phyloP scores from a whole-genome alignment of 2,113 vertebrate genomes.

The Chauna torquata region DNA sequence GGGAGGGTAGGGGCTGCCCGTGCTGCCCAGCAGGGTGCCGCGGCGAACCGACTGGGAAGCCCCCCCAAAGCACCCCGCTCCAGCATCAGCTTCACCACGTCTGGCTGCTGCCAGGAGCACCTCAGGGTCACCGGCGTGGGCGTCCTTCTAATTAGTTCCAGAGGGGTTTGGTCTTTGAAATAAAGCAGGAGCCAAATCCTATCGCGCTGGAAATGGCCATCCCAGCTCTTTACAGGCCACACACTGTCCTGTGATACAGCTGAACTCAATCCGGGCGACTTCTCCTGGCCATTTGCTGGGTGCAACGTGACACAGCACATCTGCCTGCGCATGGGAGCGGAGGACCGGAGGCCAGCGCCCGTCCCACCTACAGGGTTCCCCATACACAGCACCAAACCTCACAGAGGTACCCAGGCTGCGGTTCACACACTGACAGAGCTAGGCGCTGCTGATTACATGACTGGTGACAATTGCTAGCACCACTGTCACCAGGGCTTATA shows the following conservation, averaged over 20 bases:
- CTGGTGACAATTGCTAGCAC: not conserved
- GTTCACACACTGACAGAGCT: not conserved
- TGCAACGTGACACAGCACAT: not conserved
- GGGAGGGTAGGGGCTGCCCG: too few species aligned
- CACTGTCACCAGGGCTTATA: not conserved
- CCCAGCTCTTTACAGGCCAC: not conserved
- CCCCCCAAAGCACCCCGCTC: not conserved
- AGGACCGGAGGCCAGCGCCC: fast-evolving
- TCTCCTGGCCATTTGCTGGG: not conserved
- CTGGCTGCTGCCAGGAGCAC: not conserved
- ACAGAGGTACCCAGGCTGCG: not conserved
- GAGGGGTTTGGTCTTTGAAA: not conserved
- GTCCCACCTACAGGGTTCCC: not conserved
- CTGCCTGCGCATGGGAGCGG: fast-evolving
- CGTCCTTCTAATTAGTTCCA: not conserved
- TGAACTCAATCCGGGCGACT: fast-evolving
- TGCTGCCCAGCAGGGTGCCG: too few species aligned
- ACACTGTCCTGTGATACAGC: fast-evolving
- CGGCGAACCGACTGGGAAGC: not conserved
- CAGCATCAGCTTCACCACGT: not conserved
- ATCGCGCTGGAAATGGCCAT: fast-evolving
- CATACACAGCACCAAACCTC: too few species aligned
- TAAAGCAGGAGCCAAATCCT: not conserved
- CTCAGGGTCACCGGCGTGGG: not conserved
- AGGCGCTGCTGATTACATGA: not conserved